Evolutionary conservation across 2,888 invertebrate species (phyloP).

Genomic region (Volucella inflata): DNA sequence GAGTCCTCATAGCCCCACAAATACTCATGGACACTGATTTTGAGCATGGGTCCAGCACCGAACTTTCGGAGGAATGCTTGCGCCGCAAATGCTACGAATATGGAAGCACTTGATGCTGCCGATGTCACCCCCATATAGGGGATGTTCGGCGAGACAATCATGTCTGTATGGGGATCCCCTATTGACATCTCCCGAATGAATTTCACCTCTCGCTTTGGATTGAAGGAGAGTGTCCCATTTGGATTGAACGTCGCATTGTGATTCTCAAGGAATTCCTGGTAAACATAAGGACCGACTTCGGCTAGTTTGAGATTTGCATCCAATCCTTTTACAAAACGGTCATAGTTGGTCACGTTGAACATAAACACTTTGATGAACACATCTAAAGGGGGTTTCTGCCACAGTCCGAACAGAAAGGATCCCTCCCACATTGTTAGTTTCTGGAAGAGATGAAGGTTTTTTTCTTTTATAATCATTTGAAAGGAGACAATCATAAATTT

Average conservation of each 20-base stretch:
- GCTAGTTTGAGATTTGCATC: conserved; percentile 88
- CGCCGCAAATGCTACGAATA: conserved; percentile 86
- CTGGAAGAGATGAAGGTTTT: conserved; percentile 75
- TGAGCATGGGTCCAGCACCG: conserved; percentile 86
- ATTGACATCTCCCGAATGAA: conserved; percentile 88
- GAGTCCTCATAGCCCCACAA: conserved; percentile 93
- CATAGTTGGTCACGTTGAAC: conserved; percentile 92
- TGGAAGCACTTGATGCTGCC: conserved; percentile 80
- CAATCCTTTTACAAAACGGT: conserved; percentile 87
- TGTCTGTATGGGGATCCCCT: conserved; percentile 86
- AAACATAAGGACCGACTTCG: conserved; percentile 92
- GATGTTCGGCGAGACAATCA: conserved; percentile 88
- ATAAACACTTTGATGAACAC: conserved; percentile 88
- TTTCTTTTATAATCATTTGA: background rate
- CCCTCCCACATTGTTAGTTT: conserved; percentile 84
- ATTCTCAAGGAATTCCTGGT: conserved; percentile 89
- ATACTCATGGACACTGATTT: conserved; percentile 87
- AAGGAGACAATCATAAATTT: conserved; percentile 5
- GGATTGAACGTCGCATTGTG: conserved; percentile 87
- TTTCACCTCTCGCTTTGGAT: conserved; percentile 86
- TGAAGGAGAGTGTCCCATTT: conserved; percentile 88
- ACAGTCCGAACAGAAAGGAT: conserved; percentile 86
- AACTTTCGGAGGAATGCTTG: conserved; percentile 86
- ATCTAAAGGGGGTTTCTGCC: conserved; percentile 87
- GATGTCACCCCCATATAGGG: conserved; percentile 86